A percentile compares a stretch with the other conserved stretches of the same genome.
Evolutionary conservation across 2,113 vertebrate species (phyloP).

Genomic region (Cichladusa arquata): DNA sequence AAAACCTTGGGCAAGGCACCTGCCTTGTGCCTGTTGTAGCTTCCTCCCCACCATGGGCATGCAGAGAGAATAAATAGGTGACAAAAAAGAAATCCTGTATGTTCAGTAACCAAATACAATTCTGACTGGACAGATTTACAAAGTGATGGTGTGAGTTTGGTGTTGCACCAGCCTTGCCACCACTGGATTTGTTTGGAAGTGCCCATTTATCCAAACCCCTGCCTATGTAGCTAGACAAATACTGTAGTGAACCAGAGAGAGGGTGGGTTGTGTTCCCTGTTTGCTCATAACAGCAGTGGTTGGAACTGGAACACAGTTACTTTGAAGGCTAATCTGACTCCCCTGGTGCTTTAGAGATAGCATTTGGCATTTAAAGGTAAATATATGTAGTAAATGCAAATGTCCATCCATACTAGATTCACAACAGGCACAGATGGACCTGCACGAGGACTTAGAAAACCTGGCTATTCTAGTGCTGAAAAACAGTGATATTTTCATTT

Average conservation of each 20-base stretch:
- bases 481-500: background rate
- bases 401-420: background rate
- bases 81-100: background rate
- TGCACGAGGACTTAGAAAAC: background rate
- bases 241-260: background rate
- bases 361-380: background rate
- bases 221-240: background rate
- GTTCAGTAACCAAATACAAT: background rate
- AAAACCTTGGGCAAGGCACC: too few relatives aligned
- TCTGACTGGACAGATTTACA: background rate
- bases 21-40: too few relatives aligned
- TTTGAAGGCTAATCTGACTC: background rate
- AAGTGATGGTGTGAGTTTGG: background rate
- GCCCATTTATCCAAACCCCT: background rate
- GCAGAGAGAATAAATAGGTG: too few relatives aligned
- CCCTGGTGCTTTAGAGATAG: background rate
- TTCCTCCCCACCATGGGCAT: too few relatives aligned
- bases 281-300: background rate
- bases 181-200: background rate
- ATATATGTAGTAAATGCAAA: background rate
- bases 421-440: background rate
- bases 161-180: background rate
- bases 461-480: background rate
- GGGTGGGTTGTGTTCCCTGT: background rate
- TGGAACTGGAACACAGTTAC: background rate